Evolutionary conservation across 2,888 invertebrate species (phyloP).

Genomic region (Ceratothoa steindachneri): DNA sequence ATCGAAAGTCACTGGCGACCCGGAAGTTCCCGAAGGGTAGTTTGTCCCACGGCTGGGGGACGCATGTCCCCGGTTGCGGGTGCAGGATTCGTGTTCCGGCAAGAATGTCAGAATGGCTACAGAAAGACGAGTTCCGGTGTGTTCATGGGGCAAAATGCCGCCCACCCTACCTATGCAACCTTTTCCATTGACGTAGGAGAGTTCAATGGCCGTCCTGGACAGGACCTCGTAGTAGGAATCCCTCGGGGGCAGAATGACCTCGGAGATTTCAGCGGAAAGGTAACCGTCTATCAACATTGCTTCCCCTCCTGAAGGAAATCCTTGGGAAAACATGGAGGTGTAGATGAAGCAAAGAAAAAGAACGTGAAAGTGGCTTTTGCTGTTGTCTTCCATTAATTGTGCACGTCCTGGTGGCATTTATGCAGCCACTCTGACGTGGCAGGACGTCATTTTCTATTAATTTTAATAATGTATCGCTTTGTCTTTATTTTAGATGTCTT

Average conservation of each 20-base stretch:
- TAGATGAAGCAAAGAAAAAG: constrained; percentile 1
- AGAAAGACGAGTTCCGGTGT: not conserved
- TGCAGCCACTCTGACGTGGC: not conserved
- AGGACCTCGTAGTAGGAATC: constrained; percentile 31
- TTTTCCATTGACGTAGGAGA: constrained; percentile 30
- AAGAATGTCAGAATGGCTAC: constrained; percentile 22
- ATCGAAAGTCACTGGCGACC: not conserved
- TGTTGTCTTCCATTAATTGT: constrained; percentile 8
- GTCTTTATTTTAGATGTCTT: too few species aligned
- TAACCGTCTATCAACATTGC: constrained; percentile 20
- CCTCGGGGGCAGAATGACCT: constrained; percentile 24
- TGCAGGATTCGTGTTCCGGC: constrained; percentile 29
- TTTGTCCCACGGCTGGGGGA: not conserved
- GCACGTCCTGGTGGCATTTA: not conserved
- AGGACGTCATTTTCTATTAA: too few species aligned
- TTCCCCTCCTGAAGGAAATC: not conserved
- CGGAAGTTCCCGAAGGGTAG: not conserved
- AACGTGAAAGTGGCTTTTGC: constrained; percentile 1
- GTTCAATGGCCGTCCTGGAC: constrained; percentile 14
- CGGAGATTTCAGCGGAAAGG: constrained; percentile 36
- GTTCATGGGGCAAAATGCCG: not conserved
- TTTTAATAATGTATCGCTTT: too few species aligned
- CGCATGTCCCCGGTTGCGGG: constrained; percentile 13
- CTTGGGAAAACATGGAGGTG: not conserved
- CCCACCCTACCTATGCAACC: constrained; percentile 26